Conservation (phyloP, 1,140 invertebrate species). For the Zaprionus vittiger region DNA sequence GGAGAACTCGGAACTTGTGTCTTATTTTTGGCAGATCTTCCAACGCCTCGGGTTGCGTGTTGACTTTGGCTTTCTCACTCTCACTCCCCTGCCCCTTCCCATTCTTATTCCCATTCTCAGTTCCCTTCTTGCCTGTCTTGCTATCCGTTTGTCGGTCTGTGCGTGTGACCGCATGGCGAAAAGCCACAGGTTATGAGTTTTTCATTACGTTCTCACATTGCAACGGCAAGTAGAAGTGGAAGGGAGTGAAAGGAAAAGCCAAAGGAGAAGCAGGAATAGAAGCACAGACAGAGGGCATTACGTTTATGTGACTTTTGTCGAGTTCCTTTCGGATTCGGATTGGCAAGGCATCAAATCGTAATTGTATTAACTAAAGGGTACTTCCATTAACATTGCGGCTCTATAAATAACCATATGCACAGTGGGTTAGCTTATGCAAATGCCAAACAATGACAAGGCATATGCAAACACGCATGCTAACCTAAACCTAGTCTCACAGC, state of each 20-base stretch:
- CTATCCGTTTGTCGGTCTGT: slow-evolving; percentile 33
- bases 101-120: slow-evolving; percentile 8
- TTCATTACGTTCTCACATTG: slow-evolving; percentile 67
- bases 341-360: slow-evolving; percentile 63
- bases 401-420: slow-evolving; percentile 13
- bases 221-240: slow-evolving; percentile 6
- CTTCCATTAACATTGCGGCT: slow-evolving; percentile 14
- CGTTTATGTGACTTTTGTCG: slow-evolving; percentile 60
- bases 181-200: slow-evolving; percentile 81
- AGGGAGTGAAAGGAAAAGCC: not conserved
- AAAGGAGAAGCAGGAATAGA: slow-evolving; percentile 2
- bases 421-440: slow-evolving; percentile 10
- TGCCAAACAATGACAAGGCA: not conserved
- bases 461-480: not conserved
- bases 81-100: not conserved
- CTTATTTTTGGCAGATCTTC: slow-evolving; percentile 53
- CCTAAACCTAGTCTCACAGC: not conserved
- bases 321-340: slow-evolving; percentile 35
- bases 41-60: slow-evolving; percentile 42
- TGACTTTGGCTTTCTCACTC: slow-evolving; percentile 35
- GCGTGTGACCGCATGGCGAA: slow-evolving; percentile 75
- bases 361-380: slow-evolving; percentile 35
- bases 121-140: slow-evolving; percentile 1
- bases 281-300: slow-evolving; percentile 8
- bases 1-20: slow-evolving; percentile 40